Percentiles rank a stretch among this genome's conserved stretches.
phyloP scores from a whole-genome alignment of 2,888 invertebrate species.

The Lepidochitona cinerea region DNA sequence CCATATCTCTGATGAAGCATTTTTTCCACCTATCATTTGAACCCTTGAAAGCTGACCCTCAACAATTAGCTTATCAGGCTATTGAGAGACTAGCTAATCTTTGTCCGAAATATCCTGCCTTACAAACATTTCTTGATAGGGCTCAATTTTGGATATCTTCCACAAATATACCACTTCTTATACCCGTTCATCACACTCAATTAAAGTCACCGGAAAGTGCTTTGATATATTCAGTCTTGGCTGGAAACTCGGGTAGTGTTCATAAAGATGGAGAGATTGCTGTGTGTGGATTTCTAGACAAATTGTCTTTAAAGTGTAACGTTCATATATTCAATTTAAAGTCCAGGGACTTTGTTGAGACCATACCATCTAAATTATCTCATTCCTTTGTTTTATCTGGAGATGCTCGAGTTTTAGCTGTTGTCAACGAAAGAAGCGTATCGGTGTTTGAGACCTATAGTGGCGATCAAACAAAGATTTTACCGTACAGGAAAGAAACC shows the following conservation, averaged over 20 bases:
- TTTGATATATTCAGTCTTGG: neutral
- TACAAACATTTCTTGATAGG: neutral
- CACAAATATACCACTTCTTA: neutral
- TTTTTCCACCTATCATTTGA: neutral
- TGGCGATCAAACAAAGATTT: neutral
- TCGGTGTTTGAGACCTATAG: neutral
- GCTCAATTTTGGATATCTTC: neutral
- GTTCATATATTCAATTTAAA: neutral
- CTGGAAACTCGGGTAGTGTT: neutral
- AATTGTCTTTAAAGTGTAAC: neutral
- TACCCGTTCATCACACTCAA: neutral
- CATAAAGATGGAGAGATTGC: neutral
- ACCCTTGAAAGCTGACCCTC: neutral
- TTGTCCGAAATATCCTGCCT: neutral
- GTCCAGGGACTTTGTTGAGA: neutral
- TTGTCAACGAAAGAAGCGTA: neutral
- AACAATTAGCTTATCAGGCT: neutral
- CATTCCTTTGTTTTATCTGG: neutral
- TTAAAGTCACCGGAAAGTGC: neutral
- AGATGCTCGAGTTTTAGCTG: neutral
- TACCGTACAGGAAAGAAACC: neutral
- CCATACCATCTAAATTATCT: neutral
- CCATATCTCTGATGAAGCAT: constrained; percentile 77
- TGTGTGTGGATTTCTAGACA: neutral
- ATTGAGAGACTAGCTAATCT: neutral